Conservation (phyloP, 2,113 vertebrate species). For the Struthio camelus region DNA sequence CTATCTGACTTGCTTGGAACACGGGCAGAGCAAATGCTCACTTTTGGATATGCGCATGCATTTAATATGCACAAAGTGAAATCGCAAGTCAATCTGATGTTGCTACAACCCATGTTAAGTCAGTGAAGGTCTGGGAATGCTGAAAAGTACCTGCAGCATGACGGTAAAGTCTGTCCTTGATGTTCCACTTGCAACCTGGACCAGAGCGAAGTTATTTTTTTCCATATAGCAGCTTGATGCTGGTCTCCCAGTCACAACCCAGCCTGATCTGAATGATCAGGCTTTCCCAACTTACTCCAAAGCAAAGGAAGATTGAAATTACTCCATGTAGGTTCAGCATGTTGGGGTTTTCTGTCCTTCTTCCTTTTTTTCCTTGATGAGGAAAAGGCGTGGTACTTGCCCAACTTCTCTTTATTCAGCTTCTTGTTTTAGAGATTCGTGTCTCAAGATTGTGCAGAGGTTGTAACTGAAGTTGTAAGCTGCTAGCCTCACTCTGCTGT, state of each 20-base stretch:
- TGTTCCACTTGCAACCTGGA: background rate
- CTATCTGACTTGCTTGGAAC: slow-evolving; percentile 18
- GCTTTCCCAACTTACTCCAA: background rate
- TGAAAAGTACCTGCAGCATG: background rate
- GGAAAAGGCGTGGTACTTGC: background rate
- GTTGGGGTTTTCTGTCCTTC: background rate
- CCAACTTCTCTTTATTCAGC: background rate
- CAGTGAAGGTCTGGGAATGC: background rate
- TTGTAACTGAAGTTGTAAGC: background rate
- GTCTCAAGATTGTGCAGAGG: background rate
- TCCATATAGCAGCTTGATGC: background rate
- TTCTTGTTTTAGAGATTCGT: background rate
- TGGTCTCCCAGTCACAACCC: background rate
- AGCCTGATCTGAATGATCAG: background rate
- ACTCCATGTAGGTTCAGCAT: background rate
- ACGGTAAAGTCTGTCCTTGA: background rate
- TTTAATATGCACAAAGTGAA: background rate
- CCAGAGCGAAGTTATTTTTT: background rate
- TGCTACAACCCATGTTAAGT: background rate
- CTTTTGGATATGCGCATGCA: background rate
- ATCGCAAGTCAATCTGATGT: background rate
- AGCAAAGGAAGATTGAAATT: background rate
- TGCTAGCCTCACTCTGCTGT: background rate
- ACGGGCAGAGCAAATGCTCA: background rate
- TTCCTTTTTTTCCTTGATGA: background rate